Evolutionary conservation across 2,797 vertebrate species (phyloP).

Genomic region (Hybognathus amarus): DNA sequence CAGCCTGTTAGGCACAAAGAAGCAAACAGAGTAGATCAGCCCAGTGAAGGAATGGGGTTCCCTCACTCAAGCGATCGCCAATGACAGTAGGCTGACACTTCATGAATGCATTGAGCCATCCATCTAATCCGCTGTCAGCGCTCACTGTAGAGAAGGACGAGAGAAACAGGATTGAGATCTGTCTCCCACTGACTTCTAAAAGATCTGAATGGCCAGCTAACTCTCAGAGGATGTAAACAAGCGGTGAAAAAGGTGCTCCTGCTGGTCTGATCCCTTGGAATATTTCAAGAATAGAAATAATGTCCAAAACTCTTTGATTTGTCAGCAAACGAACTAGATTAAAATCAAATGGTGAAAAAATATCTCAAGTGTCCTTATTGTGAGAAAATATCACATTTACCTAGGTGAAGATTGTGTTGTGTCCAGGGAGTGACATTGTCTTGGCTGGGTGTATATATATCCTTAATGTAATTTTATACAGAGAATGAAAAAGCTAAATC

Average conservation of each 20-base stretch:
- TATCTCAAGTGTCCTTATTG: constrained; percentile 11
- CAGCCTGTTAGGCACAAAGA: constrained; percentile 69
- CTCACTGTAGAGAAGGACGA: constrained; percentile 44
- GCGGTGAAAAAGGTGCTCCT: constrained; percentile 30
- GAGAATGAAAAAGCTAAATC: constrained; percentile 39
- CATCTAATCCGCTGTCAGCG: constrained; percentile 49
- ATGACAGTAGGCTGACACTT: constrained; percentile 73
- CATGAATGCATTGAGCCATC: constrained; percentile 69
- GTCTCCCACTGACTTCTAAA: constrained; percentile 44
- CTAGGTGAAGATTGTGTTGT: constrained; percentile 42
- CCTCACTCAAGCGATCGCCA: constrained; percentile 65
- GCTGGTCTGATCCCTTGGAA: constrained; percentile 36
- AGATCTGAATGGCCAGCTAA: constrained; percentile 36
- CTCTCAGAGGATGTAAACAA: constrained; percentile 70
- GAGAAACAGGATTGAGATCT: constrained; percentile 29
- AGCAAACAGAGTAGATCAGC: constrained; percentile 63
- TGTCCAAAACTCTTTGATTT: constrained; percentile 2
- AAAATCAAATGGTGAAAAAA: constrained; percentile 23
- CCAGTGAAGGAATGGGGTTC: constrained; percentile 58
- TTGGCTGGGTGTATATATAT: constrained; percentile 40
- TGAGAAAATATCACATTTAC: constrained; percentile 45
- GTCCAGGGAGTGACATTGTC: constrained; percentile 32
- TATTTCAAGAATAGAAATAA: not conserved
- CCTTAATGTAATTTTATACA: constrained; percentile 44
- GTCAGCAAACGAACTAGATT: constrained; percentile 13